These are phyloP conservation scores for Drosophila neutralis DNA, from an alignment of 2,888 invertebrate genomes.

Conservation along the genomic window DNA sequence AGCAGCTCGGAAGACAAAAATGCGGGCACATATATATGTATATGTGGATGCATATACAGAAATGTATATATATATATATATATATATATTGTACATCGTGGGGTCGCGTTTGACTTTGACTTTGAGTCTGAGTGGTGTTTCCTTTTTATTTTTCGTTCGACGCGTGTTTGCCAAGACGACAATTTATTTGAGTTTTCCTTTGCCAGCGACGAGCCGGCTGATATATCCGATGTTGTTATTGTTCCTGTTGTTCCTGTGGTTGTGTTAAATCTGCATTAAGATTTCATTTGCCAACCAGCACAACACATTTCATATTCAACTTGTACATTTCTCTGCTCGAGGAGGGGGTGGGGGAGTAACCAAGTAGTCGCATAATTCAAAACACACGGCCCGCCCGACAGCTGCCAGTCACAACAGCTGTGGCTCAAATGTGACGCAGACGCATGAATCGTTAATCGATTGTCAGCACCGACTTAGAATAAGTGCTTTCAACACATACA, in stretches of 20 bases:
- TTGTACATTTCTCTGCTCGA: background rate
- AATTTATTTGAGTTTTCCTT: constrained; percentile 59
- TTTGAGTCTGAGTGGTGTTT: constrained; percentile 36
- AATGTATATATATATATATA: background rate
- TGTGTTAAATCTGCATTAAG: constrained; percentile 61
- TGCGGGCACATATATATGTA: background rate
- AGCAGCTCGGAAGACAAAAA: background rate
- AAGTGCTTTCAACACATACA: constrained; percentile 6
- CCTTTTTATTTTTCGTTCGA: constrained; percentile 19
- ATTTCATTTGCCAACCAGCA: constrained; percentile 47
- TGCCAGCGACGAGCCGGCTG: constrained; percentile 11
- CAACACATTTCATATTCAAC: constrained; percentile 25
- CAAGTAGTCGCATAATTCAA: constrained; percentile 32
- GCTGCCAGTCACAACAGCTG: constrained; percentile 42
- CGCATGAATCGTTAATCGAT: constrained; percentile 51
- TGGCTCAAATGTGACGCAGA: constrained; percentile 30
- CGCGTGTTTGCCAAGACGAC: constrained; percentile 44
- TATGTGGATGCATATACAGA: background rate
- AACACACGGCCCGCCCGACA: constrained; percentile 18
- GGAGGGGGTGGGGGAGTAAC: background rate
- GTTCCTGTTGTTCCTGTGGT: constrained; percentile 9
- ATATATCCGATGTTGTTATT: background rate
- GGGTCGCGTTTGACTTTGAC: constrained; percentile 37
- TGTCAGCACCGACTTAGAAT: constrained; percentile 21
- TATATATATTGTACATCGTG: constrained; percentile 32